These are phyloP conservation scores for Palythoa grandis DNA, from an alignment of 92 coral and sea anemone species.

Conservation along the genomic window DNA sequence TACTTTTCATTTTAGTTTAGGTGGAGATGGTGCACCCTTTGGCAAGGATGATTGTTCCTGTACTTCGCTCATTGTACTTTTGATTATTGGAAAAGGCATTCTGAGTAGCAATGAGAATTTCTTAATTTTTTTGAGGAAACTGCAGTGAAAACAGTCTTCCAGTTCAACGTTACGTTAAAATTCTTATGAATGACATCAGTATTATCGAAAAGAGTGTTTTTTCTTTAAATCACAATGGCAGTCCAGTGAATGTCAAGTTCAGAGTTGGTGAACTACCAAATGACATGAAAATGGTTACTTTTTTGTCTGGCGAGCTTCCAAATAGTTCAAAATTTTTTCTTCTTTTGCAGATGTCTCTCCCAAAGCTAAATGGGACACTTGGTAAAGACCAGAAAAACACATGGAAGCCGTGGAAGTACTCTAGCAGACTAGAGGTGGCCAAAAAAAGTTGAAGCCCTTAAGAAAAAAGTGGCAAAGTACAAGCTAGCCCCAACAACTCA, in stretches of 20 bases:
- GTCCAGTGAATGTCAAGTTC: conserved; percentile 43
- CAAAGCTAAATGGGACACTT: conserved; percentile 34
- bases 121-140: conserved; percentile 4
- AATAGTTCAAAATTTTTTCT: conserved; percentile 69
- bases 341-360: conserved; percentile 75
- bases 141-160: conserved; percentile 2
- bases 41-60: conserved; percentile 6
- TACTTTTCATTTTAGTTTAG: conserved; percentile 12
- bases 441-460: conserved; percentile 46
- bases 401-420: conserved; percentile 53
- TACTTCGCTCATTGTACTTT: conserved; percentile 2
- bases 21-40: conserved; percentile 14
- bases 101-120: neutral
- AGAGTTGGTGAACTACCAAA: conserved; percentile 46
- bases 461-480: conserved; percentile 6
- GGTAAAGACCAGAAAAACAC: conserved; percentile 41
- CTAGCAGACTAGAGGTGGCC: conserved; percentile 35
- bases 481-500: neutral
- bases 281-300: conserved; percentile 65
- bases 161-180: conserved; percentile 2
- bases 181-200: conserved; percentile 8
- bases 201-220: conserved; percentile 34
- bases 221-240: conserved; percentile 25
- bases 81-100: conserved; percentile 9
- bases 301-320: conserved; percentile 45